phyloP scores from a whole-genome alignment of 2,113 vertebrate genomes.

The Brienomyrus brachyistius region DNA sequence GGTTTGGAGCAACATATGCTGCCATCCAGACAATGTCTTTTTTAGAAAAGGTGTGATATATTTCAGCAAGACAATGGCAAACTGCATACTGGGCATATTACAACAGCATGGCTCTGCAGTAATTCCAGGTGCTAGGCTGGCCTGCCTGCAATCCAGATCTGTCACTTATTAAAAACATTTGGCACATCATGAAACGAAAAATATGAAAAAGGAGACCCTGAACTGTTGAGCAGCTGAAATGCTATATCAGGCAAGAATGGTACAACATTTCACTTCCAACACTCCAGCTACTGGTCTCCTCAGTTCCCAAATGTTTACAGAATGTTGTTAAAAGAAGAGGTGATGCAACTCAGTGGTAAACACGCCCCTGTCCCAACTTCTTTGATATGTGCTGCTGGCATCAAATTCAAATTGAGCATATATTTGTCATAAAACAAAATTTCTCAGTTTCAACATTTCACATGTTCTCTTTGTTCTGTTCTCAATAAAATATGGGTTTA shows the following conservation, averaged over 20 bases:
- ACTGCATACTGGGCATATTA: not conserved
- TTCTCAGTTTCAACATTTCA: not conserved
- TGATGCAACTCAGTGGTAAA: not conserved
- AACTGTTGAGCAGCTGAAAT: not conserved
- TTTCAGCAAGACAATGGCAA: not conserved
- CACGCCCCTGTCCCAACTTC: not conserved
- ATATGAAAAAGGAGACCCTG: not conserved
- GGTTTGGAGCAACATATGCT: not conserved
- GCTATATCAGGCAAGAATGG: not conserved
- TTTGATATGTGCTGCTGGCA: not conserved
- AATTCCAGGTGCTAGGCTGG: not conserved
- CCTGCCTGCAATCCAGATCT: not conserved
- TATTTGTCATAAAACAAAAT: not conserved
- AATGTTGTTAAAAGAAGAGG: too few species aligned
- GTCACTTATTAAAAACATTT: not conserved
- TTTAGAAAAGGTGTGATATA: not conserved
- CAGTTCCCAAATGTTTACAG: not conserved
- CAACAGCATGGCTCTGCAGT: not conserved
- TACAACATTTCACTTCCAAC: not conserved
- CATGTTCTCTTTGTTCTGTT: not conserved
- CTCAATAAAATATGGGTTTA: not conserved
- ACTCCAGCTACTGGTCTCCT: not conserved
- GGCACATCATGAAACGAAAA: not conserved
- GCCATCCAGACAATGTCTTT: not conserved
- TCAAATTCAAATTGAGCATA: not conserved